Base-by-base conservation (phyloP, 2,888 invertebrate species). In the Scelioninae gen. 2 region DNA sequence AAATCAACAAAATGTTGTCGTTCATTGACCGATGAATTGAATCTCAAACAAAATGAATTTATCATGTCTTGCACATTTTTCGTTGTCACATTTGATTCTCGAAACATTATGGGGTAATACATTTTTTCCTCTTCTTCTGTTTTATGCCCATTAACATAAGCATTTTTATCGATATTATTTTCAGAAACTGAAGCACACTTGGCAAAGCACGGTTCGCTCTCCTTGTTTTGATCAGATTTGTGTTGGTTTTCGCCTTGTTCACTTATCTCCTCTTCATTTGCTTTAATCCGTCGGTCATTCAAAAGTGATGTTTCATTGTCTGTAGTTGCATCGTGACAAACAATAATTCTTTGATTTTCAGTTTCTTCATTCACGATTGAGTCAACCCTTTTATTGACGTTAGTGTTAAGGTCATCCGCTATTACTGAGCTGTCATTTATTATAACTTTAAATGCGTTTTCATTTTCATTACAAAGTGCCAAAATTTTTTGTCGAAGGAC, bases 51-150 rank as follows among this genome's bases (percentile, higher is more conserved):
- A 18, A 19, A 63, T 13, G 39, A 2, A 15, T 41, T 5, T 7
- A 63, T 52, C 63, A 63, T 63, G 2, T 39, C 41, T 50, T 50
- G 22, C 11, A 64, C 19, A 19, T 64, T 15, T 10, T 64, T 15
- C 2, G 28, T 45, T 19, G 52, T 64, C 1, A 53, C 10, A 6
- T 7, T 11, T 18, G 41, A 52, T 64, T 33, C 15, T 9, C 9
- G 13, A 33, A 64, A 64, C 64, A 53, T 64, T n/a, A n/a, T n/a
- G n/a, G n/a, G n/a, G n/a, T n/a, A n/a, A n/a, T n/a, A n/a, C n/a
- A n/a, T n/a, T n/a, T n/a, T n/a, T n/a, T n/a, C n/a, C n/a, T n/a
- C n/a, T n/a, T n/a, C n/a, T n/a, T n/a, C n/a, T n/a, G n/a, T n/a
- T n/a, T n/a, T n/a, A n/a, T n/a, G n/a, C n/a, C n/a, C n/a, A n/a